phyloP scores from a whole-genome alignment of 2,113 vertebrate genomes.

The Aspiorhynchus laticeps region DNA sequence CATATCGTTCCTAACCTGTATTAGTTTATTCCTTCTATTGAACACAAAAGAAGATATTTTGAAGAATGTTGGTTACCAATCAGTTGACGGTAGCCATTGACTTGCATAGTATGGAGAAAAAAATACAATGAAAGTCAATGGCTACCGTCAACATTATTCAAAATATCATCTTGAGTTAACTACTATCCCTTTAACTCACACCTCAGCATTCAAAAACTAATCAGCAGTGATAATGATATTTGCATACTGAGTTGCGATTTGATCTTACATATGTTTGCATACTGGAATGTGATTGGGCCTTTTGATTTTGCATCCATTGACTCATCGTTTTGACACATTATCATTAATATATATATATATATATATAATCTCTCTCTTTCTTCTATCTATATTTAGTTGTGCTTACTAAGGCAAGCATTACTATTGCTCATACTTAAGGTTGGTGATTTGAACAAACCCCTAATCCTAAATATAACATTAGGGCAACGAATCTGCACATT shows the following conservation, averaged over 20 bases:
- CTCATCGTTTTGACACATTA: neutral
- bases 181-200: too few species aligned
- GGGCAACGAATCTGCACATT: neutral
- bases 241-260: neutral
- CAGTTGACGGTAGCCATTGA: neutral
- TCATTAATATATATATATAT: neutral
- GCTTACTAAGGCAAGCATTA: slow-evolving; percentile 34
- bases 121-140: neutral
- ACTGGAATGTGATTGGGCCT: slow-evolving; percentile 7
- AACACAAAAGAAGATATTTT: neutral
- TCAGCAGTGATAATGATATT: neutral
- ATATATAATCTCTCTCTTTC: neutral
- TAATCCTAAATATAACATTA: neutral
- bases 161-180: too few species aligned
- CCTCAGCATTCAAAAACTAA: neutral
- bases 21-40: neutral
- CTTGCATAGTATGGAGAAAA: neutral
- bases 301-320: neutral
- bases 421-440: slow-evolving; percentile 35
- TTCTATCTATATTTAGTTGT: slow-evolving; percentile 26
- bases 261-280: neutral
- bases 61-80: neutral
- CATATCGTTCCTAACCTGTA: neutral
- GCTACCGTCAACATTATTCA: neutral
- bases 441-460: slow-evolving; percentile 4